Conservation (phyloP, 64 coral and sea anemone species). For the Montipora sp. region DNA sequence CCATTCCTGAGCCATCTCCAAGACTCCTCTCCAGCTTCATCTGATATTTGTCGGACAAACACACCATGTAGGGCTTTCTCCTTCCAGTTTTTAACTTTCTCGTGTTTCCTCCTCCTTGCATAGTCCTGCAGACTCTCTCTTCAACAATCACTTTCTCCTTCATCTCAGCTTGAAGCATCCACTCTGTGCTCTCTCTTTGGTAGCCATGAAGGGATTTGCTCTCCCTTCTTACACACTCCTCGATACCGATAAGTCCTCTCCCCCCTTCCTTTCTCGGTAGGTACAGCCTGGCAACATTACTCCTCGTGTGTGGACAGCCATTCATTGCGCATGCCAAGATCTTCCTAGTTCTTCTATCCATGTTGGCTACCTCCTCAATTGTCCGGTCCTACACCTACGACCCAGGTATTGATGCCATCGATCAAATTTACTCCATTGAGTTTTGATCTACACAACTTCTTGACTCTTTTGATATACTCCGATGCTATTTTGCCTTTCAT, state of each 20-base stretch:
- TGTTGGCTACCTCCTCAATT: too few species aligned
- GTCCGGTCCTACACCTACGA: too few species aligned
- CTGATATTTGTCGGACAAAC: not conserved
- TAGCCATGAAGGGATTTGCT: constrained; percentile 37
- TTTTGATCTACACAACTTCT: too few species aligned
- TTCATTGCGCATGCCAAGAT: constrained; percentile 14
- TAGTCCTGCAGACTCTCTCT: constrained; percentile 16
- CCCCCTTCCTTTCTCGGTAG: constrained; percentile 9
- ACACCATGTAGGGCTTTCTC: constrained; percentile 15
- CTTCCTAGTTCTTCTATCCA: constrained; percentile 41
- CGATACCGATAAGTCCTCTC: constrained; percentile 23
- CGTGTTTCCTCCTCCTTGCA: not conserved
- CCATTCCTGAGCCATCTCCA: too few species aligned
- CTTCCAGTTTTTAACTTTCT: constrained; percentile 12
- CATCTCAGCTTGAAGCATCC: not conserved
- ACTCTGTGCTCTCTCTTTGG: constrained; percentile 21
- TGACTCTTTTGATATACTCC: too few species aligned
- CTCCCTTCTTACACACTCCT: constrained; percentile 19
- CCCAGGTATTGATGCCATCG: too few species aligned
- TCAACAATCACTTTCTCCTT: not conserved
- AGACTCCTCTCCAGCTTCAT: too few species aligned
- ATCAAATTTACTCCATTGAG: too few species aligned
- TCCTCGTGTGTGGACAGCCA: constrained; percentile 4
- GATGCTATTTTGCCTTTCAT: too few species aligned
- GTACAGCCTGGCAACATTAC: constrained; percentile 29